Evolutionary conservation across 1,140 invertebrate genomes (phyloP), one percentile per base, ranked within the genome.

Genomic region (Diploscapter pachys): DNA sequence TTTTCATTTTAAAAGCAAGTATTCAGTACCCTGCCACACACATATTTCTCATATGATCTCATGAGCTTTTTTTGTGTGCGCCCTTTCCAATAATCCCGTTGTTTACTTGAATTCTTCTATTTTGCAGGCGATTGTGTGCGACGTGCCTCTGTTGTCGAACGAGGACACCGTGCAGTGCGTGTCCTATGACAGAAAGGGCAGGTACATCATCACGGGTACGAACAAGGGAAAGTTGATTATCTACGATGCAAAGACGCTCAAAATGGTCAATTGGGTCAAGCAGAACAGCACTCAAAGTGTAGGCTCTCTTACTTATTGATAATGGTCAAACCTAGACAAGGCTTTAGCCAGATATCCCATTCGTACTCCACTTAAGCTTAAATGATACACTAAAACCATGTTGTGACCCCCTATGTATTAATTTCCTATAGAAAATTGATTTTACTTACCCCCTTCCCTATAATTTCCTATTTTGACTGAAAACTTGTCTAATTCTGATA

Each of bases 191-290:
- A 88, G 95, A 76, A 89, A 95, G 84, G 96, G 96, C 11, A 90
- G 94, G 77, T 90, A 94, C 87, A 92, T 99, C 57, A 98, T 93
- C 83, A 95, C 94, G 52, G 96, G 96, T 59, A 98, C 97, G 89
- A 92, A 93, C 0, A 93, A 94, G 88, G 96, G 95, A 56, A 92
- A 92, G 88, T 92, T 80, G 5, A 66, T 79, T n/a, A 72, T 80
- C 67, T 80, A 76, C 73, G 75, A 80, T 52, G n/a, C 75, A 9
- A 73, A 69, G 13, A 78, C 75, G 6, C 55, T 69, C 9, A 62
- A 80, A 63, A 52, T 76, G 6, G 50, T 79, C 3, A 49, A 74
- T 4, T 69, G 57, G 51, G 66, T 77, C 5, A 77, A 77, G 55
- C 76, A 77, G 51, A 57, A 63, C 13, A 68, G 51, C 50, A 51